Base-by-base conservation (phyloP, 2,113 vertebrate species). In the Tenrec ecaudatus region DNA sequence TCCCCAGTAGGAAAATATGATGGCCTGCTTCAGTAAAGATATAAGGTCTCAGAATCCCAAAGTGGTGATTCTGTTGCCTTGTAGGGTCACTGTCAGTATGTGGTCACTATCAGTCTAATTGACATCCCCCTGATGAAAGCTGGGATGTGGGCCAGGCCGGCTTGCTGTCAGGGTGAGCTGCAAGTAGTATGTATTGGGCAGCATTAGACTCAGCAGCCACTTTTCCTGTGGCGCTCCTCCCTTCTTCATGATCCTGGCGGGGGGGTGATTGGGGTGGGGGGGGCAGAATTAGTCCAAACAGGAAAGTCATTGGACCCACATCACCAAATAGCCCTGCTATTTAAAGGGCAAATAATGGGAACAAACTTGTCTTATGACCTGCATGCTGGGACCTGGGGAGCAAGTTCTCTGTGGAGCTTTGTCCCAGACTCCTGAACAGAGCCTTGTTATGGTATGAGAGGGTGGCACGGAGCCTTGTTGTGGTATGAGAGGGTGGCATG, bases 271-370 rank as follows among this genome's bases (percentile, higher is more conserved):
- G 0, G 2, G 36, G 47, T 53, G 47, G 0, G 2, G 1, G 31
- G n/a, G 29, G 47, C 75, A 85, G 90, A 95, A 47, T 88, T 29
- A 40, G 82, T 79, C 88, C 38, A 68, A 83, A 76, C 76, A 79
- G 64, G 79, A 75, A 76, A 82, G 95, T 94, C 94, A 80, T 93
- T 0, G 6, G 71, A 75, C 79, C 95, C 79, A 94, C 96, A 90
- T 87, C 0, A 5, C 14, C 25, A 75, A 94, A 96, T 93, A 96
- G 95, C 92, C 68, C 79, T 12, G 82, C 93, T 85, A 95, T 96
- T 96, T 73, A 96, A 3, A 58, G 86, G 47, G 33, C 38, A 6
- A 53, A 95, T 92, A 95, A 95, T 95, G 90, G 95, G 60, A 88
- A 62, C 90, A 31, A 88, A 64, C 92, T 27, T 89, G 96, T 92